Conservation (phyloP, 2,888 invertebrate species). For the Laothoe populi region DNA sequence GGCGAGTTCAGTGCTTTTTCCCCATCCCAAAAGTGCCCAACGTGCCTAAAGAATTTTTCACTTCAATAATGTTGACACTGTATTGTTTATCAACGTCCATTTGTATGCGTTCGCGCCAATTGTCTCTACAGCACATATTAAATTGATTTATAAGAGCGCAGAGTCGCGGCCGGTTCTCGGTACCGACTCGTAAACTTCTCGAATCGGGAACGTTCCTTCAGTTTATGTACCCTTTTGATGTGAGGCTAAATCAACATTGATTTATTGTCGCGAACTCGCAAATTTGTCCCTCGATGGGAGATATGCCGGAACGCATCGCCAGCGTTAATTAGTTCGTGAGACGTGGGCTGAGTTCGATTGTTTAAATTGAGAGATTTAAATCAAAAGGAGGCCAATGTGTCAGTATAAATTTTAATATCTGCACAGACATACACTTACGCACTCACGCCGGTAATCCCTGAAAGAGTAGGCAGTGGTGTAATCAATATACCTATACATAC, state of each 20-base stretch:
- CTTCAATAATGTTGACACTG: not conserved
- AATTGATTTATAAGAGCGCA: conserved; percentile 76
- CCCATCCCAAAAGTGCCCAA: too few species aligned
- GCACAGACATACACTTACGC: too few species aligned
- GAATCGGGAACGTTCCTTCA: conserved; percentile 57
- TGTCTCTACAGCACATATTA: conserved; percentile 74
- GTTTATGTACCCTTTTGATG: conserved; percentile 65
- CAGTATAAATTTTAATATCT: too few species aligned
- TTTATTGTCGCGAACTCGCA: conserved; percentile 50
- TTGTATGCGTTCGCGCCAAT: conserved; percentile 51
- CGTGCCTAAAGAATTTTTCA: too few species aligned
- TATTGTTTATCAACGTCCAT: not conserved
- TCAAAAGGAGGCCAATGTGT: too few species aligned
- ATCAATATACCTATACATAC: too few species aligned
- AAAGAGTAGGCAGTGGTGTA: too few species aligned
- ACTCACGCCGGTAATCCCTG: too few species aligned
- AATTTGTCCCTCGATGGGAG: conserved; percentile 24
- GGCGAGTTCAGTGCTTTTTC: too few species aligned
- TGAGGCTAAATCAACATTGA: conserved; percentile 66
- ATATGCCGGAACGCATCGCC: not conserved
- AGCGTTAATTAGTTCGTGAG: not conserved
- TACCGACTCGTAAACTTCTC: conserved; percentile 68
- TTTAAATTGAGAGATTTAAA: too few species aligned
- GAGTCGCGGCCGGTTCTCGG: conserved; percentile 69
- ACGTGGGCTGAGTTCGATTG: not conserved